These are phyloP conservation scores for Antedon mediterranea DNA, from an alignment of 53 echinoderm and acorn worm species.

Conservation along the genomic window DNA sequence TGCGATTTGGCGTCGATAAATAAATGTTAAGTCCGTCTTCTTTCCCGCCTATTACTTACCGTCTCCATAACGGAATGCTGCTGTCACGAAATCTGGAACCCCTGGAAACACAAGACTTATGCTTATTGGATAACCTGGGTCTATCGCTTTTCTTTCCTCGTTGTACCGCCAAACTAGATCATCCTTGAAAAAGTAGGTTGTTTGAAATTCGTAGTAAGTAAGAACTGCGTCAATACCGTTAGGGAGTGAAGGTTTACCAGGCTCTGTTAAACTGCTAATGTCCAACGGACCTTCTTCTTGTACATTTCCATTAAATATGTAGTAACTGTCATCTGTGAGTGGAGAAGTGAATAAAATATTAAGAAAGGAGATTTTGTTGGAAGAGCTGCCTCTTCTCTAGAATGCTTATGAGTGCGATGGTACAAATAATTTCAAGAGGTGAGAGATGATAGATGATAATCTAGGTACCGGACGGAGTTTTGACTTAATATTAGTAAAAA, in stretches of 20 bases:
- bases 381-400: no score
- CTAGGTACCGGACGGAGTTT: no score
- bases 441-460: no score
- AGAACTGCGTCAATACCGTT: slow-evolving; percentile 56
- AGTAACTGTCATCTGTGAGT: slow-evolving; percentile 52
- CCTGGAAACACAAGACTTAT: slow-evolving; percentile 49
- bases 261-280: slow-evolving; percentile 20
- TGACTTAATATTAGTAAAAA: no score
- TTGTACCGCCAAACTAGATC: slow-evolving; percentile 65
- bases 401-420: no score
- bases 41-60: slow-evolving; percentile 11
- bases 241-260: slow-evolving; percentile 36
- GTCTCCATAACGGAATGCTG: slow-evolving; percentile 30
- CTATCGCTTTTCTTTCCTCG: slow-evolving; percentile 35
- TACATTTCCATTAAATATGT: slow-evolving; percentile 43
- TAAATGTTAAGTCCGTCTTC: no score
- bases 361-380: no score
- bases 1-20: no score
- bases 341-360: neutral
- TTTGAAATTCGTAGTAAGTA: slow-evolving; percentile 29
- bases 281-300: slow-evolving; percentile 50
- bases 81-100: slow-evolving; percentile 37
- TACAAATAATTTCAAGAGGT: no score
- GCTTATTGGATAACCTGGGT: slow-evolving; percentile 35
- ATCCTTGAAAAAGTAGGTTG: slow-evolving; percentile 66